Conservation (phyloP, 1,140 invertebrate genomes). For the Wiebesia pumilae region DNA sequence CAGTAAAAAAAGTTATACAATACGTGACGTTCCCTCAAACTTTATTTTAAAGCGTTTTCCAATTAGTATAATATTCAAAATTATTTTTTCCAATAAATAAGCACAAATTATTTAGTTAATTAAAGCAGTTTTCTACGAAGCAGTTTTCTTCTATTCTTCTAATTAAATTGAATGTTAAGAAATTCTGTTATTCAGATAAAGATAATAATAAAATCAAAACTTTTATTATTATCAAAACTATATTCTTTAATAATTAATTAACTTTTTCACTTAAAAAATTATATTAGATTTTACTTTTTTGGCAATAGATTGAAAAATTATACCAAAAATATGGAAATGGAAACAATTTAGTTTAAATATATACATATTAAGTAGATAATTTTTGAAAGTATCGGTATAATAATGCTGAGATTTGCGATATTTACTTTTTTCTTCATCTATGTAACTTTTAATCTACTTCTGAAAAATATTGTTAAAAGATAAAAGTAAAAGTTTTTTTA, state of each 20-base stretch:
- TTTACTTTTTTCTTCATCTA: background rate
- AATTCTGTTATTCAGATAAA: background rate
- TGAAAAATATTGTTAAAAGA: background rate
- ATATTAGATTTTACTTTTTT: constrained; percentile 8
- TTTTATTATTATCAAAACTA: too few relatives aligned
- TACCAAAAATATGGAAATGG: background rate
- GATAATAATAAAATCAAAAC: background rate
- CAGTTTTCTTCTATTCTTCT: too few relatives aligned
- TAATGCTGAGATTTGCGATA: background rate
- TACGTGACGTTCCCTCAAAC: too few relatives aligned
- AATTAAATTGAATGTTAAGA: too few relatives aligned
- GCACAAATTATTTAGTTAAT: too few relatives aligned
- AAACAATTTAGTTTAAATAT: background rate
- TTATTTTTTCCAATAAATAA: too few relatives aligned
- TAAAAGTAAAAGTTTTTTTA: background rate
- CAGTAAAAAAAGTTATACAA: too few relatives aligned
- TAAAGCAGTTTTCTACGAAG: too few relatives aligned
- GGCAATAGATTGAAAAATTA: background rate
- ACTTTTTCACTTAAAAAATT: background rate
- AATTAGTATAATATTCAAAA: too few relatives aligned
- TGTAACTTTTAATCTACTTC: background rate
- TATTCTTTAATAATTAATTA: background rate
- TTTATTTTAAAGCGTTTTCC: too few relatives aligned
- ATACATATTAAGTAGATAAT: background rate
- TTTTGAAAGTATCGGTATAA: background rate